phyloP scores from a whole-genome alignment of 2,797 vertebrate species.

The Pipistrellus pygmaeus region DNA sequence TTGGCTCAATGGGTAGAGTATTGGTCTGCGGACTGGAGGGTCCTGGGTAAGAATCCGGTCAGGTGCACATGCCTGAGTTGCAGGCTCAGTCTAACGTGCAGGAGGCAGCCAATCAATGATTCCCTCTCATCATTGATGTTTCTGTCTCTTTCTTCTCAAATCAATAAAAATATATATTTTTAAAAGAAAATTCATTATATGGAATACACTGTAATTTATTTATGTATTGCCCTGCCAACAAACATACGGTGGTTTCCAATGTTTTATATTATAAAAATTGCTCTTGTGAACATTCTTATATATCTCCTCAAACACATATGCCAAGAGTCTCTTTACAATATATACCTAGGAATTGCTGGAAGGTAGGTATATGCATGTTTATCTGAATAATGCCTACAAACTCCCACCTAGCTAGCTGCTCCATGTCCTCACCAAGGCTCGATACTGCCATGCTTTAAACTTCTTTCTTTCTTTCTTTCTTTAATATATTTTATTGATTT shows the following conservation, averaged over 20 bases:
- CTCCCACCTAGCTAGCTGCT: background rate
- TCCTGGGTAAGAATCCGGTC: too few relatives aligned
- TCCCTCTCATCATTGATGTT: too few relatives aligned
- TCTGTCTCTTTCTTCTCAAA: too few relatives aligned
- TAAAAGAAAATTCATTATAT: background rate
- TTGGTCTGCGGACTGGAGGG: too few relatives aligned
- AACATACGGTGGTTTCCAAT: background rate
- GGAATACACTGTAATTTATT: background rate
- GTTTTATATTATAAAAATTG: slow-evolving; percentile 18
- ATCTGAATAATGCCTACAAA: background rate
- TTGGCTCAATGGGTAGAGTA: too few relatives aligned
- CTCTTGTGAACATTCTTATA: background rate
- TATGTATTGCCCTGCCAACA: background rate
- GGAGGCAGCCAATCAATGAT: too few relatives aligned
- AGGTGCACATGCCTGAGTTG: too few relatives aligned
- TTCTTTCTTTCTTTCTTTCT: slow-evolving; percentile 6
- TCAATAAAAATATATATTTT: too few relatives aligned
- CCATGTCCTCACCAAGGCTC: background rate
- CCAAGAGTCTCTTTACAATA: background rate
- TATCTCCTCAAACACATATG: background rate
- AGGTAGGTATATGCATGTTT: background rate
- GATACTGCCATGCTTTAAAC: background rate
- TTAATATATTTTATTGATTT: too few relatives aligned
- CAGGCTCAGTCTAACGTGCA: too few relatives aligned
- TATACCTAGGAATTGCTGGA: background rate